Conservation (phyloP, 2,113 vertebrate genomes). For the Oncorhynchus nerka region DNA sequence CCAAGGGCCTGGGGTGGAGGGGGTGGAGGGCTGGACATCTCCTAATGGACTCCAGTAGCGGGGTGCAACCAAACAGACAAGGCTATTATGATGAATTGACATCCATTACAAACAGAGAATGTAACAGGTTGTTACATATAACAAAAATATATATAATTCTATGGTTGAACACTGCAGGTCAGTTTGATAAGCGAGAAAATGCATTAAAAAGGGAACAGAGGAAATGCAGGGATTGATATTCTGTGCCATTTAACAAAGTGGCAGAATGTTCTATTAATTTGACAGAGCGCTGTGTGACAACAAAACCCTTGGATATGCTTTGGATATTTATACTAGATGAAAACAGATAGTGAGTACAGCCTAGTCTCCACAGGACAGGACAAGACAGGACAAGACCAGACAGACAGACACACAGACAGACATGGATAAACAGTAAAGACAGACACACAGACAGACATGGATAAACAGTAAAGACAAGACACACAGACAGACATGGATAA, state of each 20-base stretch:
- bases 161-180: neutral
- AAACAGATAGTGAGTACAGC: conserved; percentile 31
- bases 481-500: conserved; percentile 18
- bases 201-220: conserved; percentile 24
- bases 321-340: conserved; percentile 46
- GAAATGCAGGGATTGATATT: conserved; percentile 49
- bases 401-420: neutral
- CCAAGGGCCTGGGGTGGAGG: neutral
- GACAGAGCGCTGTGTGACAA: conserved; percentile 22
- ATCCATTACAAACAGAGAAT: neutral
- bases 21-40: neutral
- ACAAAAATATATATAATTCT: neutral
- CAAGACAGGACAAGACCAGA: no score
- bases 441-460: no score
- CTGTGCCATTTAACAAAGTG: conserved; percentile 64
- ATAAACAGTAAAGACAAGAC: neutral
- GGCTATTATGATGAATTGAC: neutral
- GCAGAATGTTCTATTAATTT: conserved; percentile 45
- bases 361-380: conserved; percentile 33
- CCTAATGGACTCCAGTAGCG: neutral
- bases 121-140: neutral
- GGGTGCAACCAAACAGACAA: neutral
- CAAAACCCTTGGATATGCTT: conserved; percentile 25
- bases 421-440: conserved; percentile 18
- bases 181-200: conserved; percentile 1